A percentile compares a stretch with the other conserved stretches of the same genome.
These are phyloP conservation scores for Tanytarsus gracilentus DNA, from an alignment of 2,888 invertebrate species.

Conservation along the genomic window DNA sequence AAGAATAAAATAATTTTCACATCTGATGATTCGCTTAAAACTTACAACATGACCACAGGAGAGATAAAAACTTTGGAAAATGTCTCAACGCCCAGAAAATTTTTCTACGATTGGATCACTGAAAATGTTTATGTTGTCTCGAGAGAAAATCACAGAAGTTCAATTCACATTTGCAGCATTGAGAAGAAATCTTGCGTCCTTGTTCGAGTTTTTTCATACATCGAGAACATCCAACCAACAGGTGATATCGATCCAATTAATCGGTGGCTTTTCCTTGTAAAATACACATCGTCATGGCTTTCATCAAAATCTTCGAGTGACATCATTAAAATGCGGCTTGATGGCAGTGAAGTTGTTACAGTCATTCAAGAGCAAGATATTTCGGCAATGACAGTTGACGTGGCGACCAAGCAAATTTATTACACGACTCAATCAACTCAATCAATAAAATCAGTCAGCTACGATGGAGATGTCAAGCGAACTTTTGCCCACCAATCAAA, in stretches of 20 bases:
- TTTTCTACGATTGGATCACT: conserved; percentile 67
- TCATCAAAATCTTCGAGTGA: conserved; percentile 44
- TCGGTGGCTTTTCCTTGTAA: conserved; percentile 51
- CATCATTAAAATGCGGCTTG: conserved; percentile 48
- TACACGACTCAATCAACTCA: conserved; percentile 59
- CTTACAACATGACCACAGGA: conserved; percentile 42
- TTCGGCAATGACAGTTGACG: conserved; percentile 46
- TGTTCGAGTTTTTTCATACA: background rate
- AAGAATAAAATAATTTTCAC: conserved; percentile 46
- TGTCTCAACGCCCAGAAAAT: conserved; percentile 47
- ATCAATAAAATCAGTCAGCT: conserved; percentile 46
- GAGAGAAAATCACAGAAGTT: background rate
- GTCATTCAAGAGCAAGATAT: conserved; percentile 41
- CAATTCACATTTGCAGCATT: conserved; percentile 51
- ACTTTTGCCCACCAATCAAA: conserved; percentile 44
- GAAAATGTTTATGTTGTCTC: conserved; percentile 49
- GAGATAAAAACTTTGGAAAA: conserved; percentile 41
- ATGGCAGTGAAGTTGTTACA: conserved; percentile 46
- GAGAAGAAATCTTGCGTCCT: conserved; percentile 30
- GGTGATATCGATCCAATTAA: conserved; percentile 56
- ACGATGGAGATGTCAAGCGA: conserved; percentile 45
- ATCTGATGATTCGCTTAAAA: conserved; percentile 41
- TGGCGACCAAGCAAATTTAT: conserved; percentile 56
- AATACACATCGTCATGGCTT: conserved; percentile 42
- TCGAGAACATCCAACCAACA: conserved; percentile 48